Percentiles rank a stretch among this genome's conserved stretches.
Conservation (phyloP, 2,888 invertebrate genomes). For the Invenusta paracnida region DNA sequence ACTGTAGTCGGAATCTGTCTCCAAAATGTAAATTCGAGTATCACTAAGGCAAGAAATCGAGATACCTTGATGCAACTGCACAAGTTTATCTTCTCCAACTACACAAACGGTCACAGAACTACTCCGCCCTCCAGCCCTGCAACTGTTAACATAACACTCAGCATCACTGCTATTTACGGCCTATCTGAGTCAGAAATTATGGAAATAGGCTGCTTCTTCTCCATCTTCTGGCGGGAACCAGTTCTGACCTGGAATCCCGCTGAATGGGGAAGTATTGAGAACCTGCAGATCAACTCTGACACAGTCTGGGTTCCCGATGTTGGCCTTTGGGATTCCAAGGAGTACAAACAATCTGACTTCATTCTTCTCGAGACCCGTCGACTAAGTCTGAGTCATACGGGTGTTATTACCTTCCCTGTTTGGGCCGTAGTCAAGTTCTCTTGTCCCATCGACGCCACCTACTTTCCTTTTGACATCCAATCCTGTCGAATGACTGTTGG, state of each 20-base stretch:
- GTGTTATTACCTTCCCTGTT: background rate
- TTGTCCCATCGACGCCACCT: background rate
- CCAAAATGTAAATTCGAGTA: too few relatives aligned
- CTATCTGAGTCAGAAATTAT: background rate
- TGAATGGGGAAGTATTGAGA: background rate
- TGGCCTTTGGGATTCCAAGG: background rate
- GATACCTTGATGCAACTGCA: background rate
- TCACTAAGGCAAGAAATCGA: too few relatives aligned
- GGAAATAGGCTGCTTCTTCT: conserved; percentile 8
- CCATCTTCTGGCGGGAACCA: conserved; percentile 14
- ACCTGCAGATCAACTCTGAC: background rate
- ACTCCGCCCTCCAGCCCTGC: background rate
- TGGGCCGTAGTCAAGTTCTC: conserved; percentile 4
- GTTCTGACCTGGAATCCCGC: background rate
- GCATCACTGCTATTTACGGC: background rate
- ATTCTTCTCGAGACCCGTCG: background rate
- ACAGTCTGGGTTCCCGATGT: conserved; percentile 10
- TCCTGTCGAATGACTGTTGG: background rate
- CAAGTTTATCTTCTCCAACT: background rate
- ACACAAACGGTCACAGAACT: background rate
- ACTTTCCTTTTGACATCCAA: background rate
- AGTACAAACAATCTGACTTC: background rate
- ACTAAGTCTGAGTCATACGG: background rate
- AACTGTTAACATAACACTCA: background rate
- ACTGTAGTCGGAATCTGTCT: too few relatives aligned